phyloP scores from a whole-genome alignment of 1,140 invertebrate species.

The Drosophila parvula region DNA sequence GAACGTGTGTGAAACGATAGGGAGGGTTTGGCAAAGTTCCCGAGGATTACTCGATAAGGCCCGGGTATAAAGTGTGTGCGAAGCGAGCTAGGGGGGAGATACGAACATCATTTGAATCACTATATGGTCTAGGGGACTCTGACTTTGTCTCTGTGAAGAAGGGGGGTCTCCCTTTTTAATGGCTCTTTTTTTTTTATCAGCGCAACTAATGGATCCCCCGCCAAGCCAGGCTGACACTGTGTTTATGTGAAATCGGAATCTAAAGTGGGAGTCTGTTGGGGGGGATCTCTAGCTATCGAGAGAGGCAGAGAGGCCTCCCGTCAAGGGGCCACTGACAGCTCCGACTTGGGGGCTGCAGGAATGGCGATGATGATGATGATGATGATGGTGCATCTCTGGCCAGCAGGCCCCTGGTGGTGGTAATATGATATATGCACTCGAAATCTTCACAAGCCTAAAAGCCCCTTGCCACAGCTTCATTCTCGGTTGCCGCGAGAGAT shows the following conservation, averaged over 20 bases:
- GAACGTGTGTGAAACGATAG: constrained; percentile 33
- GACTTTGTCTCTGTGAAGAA: too few species aligned
- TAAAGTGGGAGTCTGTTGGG: constrained; percentile 35
- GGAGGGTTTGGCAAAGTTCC: constrained; percentile 26
- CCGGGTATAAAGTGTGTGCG: constrained; percentile 64
- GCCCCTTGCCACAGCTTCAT: constrained; percentile 29
- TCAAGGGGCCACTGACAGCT: constrained; percentile 61
- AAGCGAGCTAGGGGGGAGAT: constrained; percentile 47
- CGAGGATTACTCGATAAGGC: constrained; percentile 40
- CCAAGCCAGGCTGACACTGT: constrained; percentile 36
- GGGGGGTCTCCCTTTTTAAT: constrained; percentile 27
- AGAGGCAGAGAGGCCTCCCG: constrained; percentile 32
- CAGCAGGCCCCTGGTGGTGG: constrained; percentile 35
- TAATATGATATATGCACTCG: constrained; percentile 78
- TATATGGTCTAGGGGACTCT: constrained; percentile 5
- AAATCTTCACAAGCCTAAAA: constrained; percentile 58
- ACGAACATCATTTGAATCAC: constrained; percentile 37
- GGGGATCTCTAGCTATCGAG: constrained; percentile 19
- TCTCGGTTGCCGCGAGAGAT: constrained; percentile 49
- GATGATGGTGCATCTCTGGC: constrained; percentile 34
- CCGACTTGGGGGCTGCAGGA: constrained; percentile 40
- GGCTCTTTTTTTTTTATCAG: constrained; percentile 38
- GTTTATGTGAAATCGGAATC: constrained; percentile 43
- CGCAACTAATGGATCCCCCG: constrained; percentile 58
- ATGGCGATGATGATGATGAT: constrained; percentile 22